Evolutionary conservation across 2,888 invertebrate genomes (phyloP).

Genomic region (Andrena haemorrhoa): DNA sequence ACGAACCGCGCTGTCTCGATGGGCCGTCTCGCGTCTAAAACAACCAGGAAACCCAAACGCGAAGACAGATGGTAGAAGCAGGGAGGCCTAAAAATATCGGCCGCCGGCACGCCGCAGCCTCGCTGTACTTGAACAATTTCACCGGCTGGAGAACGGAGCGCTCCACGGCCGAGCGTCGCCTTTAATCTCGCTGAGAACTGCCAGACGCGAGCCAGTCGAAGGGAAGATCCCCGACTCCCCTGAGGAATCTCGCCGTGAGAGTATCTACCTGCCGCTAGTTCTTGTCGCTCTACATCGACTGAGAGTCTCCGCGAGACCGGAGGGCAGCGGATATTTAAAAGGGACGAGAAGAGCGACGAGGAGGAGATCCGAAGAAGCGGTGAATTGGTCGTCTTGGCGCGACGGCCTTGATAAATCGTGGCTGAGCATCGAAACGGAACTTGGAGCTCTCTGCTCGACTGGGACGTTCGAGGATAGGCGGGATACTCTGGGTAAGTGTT

Average conservation of each 20-base stretch:
- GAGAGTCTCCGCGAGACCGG: neutral
- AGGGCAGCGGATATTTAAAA: neutral
- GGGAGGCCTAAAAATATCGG: slow-evolving; percentile 71
- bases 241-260: neutral
- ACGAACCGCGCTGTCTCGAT: slow-evolving; percentile 47
- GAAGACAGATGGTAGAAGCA: slow-evolving; percentile 69
- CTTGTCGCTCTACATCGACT: neutral
- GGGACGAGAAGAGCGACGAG: neutral
- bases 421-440: neutral
- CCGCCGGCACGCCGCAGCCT: slow-evolving; percentile 50
- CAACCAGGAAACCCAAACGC: slow-evolving; percentile 69
- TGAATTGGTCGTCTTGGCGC: neutral
- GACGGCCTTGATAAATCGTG: slow-evolving; percentile 32
- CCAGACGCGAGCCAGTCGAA: slow-evolving; percentile 9
- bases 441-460: neutral
- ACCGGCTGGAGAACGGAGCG: slow-evolving; percentile 62
- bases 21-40: slow-evolving; percentile 48
- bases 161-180: slow-evolving; percentile 25
- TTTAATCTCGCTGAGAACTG: slow-evolving; percentile 33
- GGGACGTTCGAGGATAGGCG: neutral
- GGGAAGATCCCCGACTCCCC: slow-evolving; percentile 8
- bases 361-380: neutral
- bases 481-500: neutral
- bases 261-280: neutral
- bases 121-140: slow-evolving; percentile 58